Percentiles rank a stretch among this genome's conserved stretches.
These are phyloP conservation scores for Oreochromis spilurus DNA, from an alignment of 2,113 vertebrate species.

Conservation along the genomic window DNA sequence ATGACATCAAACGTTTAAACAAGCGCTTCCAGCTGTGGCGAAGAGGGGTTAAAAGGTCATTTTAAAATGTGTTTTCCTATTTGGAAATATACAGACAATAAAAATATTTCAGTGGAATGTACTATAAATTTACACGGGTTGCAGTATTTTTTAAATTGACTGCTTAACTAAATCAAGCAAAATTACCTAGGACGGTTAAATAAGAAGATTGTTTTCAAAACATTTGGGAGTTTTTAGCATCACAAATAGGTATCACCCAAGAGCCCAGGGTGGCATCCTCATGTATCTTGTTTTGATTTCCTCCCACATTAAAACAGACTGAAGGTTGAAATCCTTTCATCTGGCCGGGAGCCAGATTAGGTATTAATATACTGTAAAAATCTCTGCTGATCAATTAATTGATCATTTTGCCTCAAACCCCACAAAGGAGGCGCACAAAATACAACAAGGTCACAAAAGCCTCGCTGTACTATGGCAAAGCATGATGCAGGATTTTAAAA, in stretches of 20 bases:
- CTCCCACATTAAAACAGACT: not conserved
- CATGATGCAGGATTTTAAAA: not conserved
- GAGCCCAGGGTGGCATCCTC: not conserved
- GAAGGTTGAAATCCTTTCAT: not conserved
- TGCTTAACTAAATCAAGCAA: not conserved
- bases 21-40: accelerated
- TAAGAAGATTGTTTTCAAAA: not conserved
- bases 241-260: not conserved
- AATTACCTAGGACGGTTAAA: not conserved
- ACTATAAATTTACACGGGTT: accelerated
- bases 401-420: not conserved
- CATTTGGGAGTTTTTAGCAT: not conserved
- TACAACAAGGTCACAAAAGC: not conserved
- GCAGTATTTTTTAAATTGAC: not conserved
- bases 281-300: not conserved
- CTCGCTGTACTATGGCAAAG: too few species aligned
- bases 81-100: not conserved
- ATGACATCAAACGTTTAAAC: not conserved
- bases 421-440: not conserved
- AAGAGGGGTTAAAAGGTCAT: not conserved
- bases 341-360: not conserved
- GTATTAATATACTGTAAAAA: not conserved
- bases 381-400: not conserved
- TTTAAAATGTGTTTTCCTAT: accelerated
- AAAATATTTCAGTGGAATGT: not conserved